Conservation (phyloP, 2,797 vertebrate genomes). For the Somateria mollissima region DNA sequence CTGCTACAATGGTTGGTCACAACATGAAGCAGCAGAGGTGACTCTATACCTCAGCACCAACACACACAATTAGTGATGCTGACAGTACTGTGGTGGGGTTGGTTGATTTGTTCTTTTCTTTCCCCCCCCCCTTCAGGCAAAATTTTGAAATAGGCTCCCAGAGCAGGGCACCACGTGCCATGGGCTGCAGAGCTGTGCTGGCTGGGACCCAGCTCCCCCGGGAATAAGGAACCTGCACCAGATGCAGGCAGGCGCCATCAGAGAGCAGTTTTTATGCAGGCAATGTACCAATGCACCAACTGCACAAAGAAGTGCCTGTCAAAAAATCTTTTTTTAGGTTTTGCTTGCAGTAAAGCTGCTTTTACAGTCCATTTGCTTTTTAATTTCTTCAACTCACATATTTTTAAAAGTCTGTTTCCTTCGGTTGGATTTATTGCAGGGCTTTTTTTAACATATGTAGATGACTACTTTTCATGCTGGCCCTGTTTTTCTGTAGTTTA, state of each 20-base stretch:
- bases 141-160: background rate
- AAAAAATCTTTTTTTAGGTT: slow-evolving; percentile 5
- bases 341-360: slow-evolving; percentile 8
- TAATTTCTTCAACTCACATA: background rate
- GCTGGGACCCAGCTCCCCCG: background rate
- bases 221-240: background rate
- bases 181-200: background rate
- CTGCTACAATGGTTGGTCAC: background rate
- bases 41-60: background rate
- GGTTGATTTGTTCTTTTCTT: background rate
- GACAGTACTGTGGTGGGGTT: background rate
- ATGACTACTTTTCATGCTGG: slow-evolving; percentile 44
- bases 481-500: slow-evolving; percentile 52
- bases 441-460: slow-evolving; percentile 56
- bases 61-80: background rate
- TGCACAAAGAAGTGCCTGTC: background rate
- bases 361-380: slow-evolving; percentile 48
- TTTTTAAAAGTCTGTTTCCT: slow-evolving; percentile 35
- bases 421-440: slow-evolving; percentile 22
- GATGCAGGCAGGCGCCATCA: background rate
- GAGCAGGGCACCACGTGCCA: background rate
- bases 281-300: background rate
- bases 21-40: background rate
- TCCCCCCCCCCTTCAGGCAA: background rate
- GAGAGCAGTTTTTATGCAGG: background rate